Evolutionary conservation across 1,140 invertebrate species (phyloP).

Genomic region (Orchesella cincta): DNA sequence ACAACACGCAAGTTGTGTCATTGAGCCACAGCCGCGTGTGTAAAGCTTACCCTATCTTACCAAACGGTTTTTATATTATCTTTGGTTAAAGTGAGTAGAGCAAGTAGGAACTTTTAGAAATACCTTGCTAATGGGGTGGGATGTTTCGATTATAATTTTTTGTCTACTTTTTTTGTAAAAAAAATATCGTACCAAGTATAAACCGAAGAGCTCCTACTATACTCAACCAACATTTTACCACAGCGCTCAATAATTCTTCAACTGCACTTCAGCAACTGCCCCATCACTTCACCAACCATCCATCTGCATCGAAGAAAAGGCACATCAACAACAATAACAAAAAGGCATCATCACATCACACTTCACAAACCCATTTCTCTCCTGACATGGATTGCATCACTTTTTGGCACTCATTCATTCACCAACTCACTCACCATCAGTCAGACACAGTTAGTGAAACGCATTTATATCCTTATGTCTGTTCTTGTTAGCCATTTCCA

Average conservation of each 20-base stretch:
- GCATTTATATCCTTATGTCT: no score
- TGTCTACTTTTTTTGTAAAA: neutral
- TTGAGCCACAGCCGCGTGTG: no score
- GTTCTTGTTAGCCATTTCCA: no score
- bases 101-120: constrained; percentile 19
- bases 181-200: neutral
- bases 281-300: neutral
- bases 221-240: no score
- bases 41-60: no score
- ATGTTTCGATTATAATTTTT: neutral
- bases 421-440: neutral
- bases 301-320: neutral
- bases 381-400: constrained; percentile 22
- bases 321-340: constrained; percentile 18
- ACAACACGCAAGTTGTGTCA: no score
- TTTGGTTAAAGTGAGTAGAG: no score
- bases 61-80: no score
- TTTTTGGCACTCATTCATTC: constrained; percentile 29
- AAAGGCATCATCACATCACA: constrained; percentile 29
- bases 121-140: neutral
- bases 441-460: neutral
- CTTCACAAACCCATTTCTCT: constrained; percentile 23
- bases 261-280: neutral
- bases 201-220: no score
- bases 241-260: neutral